Conservation (phyloP, 2,888 invertebrate genomes). For the Acleris literana region DNA sequence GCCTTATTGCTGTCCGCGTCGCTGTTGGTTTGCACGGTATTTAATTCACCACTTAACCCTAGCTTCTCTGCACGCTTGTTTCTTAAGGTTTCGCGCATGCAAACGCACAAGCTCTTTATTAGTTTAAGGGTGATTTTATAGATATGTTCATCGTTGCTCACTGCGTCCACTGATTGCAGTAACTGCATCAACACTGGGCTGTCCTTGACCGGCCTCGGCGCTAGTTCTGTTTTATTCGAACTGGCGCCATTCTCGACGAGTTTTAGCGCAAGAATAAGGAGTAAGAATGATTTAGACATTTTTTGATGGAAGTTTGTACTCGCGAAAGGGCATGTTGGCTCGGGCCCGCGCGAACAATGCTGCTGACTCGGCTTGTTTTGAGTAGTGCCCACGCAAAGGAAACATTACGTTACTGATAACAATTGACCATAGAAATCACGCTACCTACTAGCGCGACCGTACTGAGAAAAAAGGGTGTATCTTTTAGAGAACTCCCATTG, state of each 20-base stretch:
- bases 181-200: conserved; percentile 60
- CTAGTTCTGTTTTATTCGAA: conserved; percentile 37
- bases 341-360: conserved; percentile 54
- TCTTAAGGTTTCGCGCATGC: conserved; percentile 62
- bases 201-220: conserved; percentile 45
- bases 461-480: too few relatives aligned
- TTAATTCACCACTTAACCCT: conserved; percentile 43
- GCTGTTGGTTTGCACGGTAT: conserved; percentile 43
- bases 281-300: conserved; percentile 54
- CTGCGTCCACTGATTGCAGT: conserved; percentile 62
- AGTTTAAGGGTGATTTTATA: conserved; percentile 63
- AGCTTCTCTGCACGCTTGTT: conserved; percentile 48
- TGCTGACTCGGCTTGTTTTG: conserved; percentile 61
- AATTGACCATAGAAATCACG: conserved; percentile 4
- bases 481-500: too few relatives aligned
- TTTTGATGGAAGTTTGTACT: conserved; percentile 50
- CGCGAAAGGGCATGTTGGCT: conserved; percentile 55
- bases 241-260: conserved; percentile 44
- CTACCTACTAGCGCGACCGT: not conserved
- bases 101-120: conserved; percentile 66
- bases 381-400: conserved; percentile 46
- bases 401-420: conserved; percentile 45
- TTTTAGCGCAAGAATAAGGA: conserved; percentile 44
- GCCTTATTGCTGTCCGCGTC: conserved; percentile 39
- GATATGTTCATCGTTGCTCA: conserved; percentile 60